Evolutionary conservation across 2,888 invertebrate genomes (phyloP).

Genomic region (Drosophila borealis): DNA sequence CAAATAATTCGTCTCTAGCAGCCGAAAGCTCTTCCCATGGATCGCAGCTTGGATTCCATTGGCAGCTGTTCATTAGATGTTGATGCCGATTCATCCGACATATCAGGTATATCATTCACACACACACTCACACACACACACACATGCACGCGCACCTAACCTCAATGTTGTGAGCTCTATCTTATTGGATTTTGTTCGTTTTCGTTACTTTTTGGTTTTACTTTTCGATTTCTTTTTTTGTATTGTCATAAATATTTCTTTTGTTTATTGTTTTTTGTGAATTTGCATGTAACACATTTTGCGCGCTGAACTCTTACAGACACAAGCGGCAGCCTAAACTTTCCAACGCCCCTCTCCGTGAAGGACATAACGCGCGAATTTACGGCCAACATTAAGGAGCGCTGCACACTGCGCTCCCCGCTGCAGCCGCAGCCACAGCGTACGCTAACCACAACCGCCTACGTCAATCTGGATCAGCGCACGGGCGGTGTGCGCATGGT

Average conservation of each 20-base stretch:
- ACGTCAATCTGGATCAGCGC: slow-evolving; percentile 74
- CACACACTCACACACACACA: background rate
- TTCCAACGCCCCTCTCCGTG: slow-evolving; percentile 88
- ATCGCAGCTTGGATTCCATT: slow-evolving; percentile 92
- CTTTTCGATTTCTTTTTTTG: slow-evolving; percentile 34
- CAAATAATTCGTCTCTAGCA: slow-evolving; percentile 31
- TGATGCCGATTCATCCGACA: slow-evolving; percentile 90
- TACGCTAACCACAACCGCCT: slow-evolving; percentile 58
- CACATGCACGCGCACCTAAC: slow-evolving; percentile 32
- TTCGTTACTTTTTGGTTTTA: slow-evolving; percentile 12
- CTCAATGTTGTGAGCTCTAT: slow-evolving; percentile 32
- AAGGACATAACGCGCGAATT: slow-evolving; percentile 87
- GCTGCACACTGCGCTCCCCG: slow-evolving; percentile 82
- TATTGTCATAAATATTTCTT: slow-evolving; percentile 20
- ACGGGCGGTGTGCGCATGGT: slow-evolving; percentile 83
- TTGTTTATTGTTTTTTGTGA: slow-evolving; percentile 16
- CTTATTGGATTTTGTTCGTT: slow-evolving; percentile 11
- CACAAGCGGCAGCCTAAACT: slow-evolving; percentile 88
- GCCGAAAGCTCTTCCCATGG: slow-evolving; percentile 86
- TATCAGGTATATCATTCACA: slow-evolving; percentile 87
- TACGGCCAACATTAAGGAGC: slow-evolving; percentile 87
- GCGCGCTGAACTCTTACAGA: slow-evolving; percentile 65
- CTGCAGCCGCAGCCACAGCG: slow-evolving; percentile 35
- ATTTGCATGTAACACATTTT: slow-evolving; percentile 34
- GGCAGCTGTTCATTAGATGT: slow-evolving; percentile 95